Evolutionary conservation across 2,797 vertebrate genomes (phyloP), one percentile per base, ranked within the genome.

Genomic region (Lithobates sylvaticus): DNA sequence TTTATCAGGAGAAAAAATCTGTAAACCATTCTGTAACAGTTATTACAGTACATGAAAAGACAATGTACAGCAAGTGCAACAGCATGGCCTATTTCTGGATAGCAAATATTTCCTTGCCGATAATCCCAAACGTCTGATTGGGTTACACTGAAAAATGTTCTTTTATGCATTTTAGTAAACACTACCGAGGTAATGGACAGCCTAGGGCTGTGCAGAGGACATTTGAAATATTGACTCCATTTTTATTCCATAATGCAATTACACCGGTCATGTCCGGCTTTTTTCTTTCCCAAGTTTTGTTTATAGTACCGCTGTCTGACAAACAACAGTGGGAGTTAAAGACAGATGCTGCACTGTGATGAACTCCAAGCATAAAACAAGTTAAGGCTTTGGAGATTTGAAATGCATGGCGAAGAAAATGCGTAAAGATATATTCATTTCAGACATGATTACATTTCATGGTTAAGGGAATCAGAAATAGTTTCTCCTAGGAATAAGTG

Each of bases 171-270:
- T 86, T 77, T 84, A 78, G 81, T 68, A 84, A 87, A 79, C 75
- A 78, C 32, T 68, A 74, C 68, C 64, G 32, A 21, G 68, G 70
- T 75, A 82, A 86, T 68, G 39, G 76, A 82, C 78, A 83, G 76
- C 81, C 86, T 69, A 36, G 44, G 78, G 76, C 58, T 44, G 81
- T 58, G 54, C 27, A 50, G 42, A 42, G 69, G 80, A 87, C 75
- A 61, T 78, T 73, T 83, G 85, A 86, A 82, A 86, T 82, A 86
- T 72, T 83, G 85, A 83, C 79, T 84, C 86, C 70, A 87, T 83
- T 78, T 87, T 83, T 87, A 75, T 78, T 74, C 76, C 76, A 75
- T 84, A 86, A 77, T 73, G 76, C 29, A 67, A 79, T 79, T 84
- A 77, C 42, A 39, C 44, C 71, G 54, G 39, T 81, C 76, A 78